phyloP scores from a whole-genome alignment of 2,888 invertebrate genomes.

The Tiliacea citrago region DNA sequence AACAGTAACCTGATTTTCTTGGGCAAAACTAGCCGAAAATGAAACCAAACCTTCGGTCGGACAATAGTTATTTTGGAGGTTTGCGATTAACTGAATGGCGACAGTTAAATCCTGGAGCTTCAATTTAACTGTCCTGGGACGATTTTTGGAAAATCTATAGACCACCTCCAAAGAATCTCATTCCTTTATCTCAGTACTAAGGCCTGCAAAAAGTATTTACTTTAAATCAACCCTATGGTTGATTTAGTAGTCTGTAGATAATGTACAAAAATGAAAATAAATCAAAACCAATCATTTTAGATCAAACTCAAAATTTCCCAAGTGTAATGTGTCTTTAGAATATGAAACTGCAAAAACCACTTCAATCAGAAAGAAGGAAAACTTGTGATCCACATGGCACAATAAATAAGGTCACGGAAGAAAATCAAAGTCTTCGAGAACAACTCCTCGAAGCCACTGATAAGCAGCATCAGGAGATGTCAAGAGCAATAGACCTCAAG shows the following conservation, averaged over 20 bases:
- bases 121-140: too few relatives aligned
- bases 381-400: slow-evolving; percentile 16
- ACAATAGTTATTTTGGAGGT: too few relatives aligned
- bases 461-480: slow-evolving; percentile 86
- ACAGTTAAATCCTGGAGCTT: too few relatives aligned
- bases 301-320: slow-evolving; percentile 57
- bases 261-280: neutral
- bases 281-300: neutral
- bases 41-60: too few relatives aligned
- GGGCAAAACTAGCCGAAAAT: too few relatives aligned
- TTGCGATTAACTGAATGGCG: too few relatives aligned
- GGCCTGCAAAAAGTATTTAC: neutral
- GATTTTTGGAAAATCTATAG: too few relatives aligned
- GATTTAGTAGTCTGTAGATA: neutral
- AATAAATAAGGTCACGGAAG: slow-evolving; percentile 66
- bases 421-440: slow-evolving; percentile 73
- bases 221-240: neutral
- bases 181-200: too few relatives aligned
- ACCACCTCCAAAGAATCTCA: too few relatives aligned
- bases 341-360: slow-evolving; percentile 71
- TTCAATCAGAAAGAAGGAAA: slow-evolving; percentile 40
- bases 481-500: slow-evolving; percentile 83
- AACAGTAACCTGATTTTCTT: too few relatives aligned
- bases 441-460: slow-evolving; percentile 76
- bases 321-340: slow-evolving; percentile 50